Evolutionary conservation across 2,888 invertebrate species (phyloP), one percentile per base, ranked within the genome.

Genomic region (Acanthosepion pharaonis): DNA sequence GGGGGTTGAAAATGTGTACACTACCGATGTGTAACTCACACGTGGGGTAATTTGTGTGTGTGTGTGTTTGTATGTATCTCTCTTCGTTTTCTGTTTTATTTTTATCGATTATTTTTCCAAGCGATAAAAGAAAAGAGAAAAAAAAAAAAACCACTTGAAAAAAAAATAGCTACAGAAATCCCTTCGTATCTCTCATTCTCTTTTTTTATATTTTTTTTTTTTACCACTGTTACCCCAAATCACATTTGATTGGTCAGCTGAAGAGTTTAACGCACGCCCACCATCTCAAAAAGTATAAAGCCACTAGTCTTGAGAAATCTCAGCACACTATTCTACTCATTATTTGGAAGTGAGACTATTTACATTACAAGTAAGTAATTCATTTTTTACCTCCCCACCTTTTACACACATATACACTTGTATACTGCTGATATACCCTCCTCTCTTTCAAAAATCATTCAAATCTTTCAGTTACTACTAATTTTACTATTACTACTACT

Each of bases 241-340:
- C n/a, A 9, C 78, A 78, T 78, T 78, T 78, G n/a, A 78, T 78
- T 78, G 78, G 78, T 78, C 78, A 78, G n/a, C 20, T n/a, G 8
- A n/a, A 59, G 59, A n/a, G 9, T 28, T n/a, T 28, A 11, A 78
- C 1, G n/a, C 78, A 78, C 78, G 78, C 78, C 78, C 78, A 78
- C 78, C n/a, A 2, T 9, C 9, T 5, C 8, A 78, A 78, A 78
- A n/a, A 78, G n/a, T 78, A 78, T 78, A 78, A 78, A 78, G n/a
- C 3, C 55, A 55, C 78, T n/a, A 11, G 78, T 11, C 20, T 78
- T 9, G 23, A 55, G 11, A 78, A 78, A 15, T 78, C 78, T n/a
- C 78, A 78, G n/a, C n/a, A n/a, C 78, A 78, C 78, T n/a, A 78
- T 78, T 78, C 78, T n/a, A 78, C 78, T 78, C 78, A 78, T 78